Evolutionary conservation across 2,113 vertebrate genomes (phyloP), one percentile per base, ranked within the genome.

Genomic region (Cnemophilus loriae): DNA sequence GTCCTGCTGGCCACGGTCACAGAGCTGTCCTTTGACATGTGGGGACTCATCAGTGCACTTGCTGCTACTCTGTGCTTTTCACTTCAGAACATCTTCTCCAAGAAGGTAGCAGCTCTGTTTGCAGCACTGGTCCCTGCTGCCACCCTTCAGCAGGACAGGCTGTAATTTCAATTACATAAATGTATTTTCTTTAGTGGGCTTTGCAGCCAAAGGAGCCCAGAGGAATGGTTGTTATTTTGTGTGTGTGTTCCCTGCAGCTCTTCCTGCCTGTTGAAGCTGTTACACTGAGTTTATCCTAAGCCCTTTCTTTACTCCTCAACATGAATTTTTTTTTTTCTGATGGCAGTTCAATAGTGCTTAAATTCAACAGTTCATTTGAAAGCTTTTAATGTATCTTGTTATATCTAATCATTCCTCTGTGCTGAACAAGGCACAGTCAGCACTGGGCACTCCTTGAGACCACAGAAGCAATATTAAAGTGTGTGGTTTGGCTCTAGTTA

Each of bases 81-180:
- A 1, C 98, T 99, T 55, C 99, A 99, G 97, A 99, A 99, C 95
- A 99, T 99, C 95, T 99, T 99, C 98, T 99, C 99, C 8, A 99
- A 99, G 97, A 99, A 99, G 99, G 99, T 99, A 95, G 68, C 7
- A 1, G 14, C 42, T 49, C 13, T 42, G 2, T 7, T 59, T 10
- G 0, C 27, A 4, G 3, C 11, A 0, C 2, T 20, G 32, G 4
- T 52, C 71, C 6, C 67, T 13, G 35, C 6, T 11, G 18, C 12
- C n/a, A 12, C 9, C 44, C 80, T 46, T 27, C 17, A 63, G 74
- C 55, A 10, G 49, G 24, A 26, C 14, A 33, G 32, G 3, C 0
- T 26, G 47, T 7, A 1, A 39, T 85, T 85, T 32, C 57, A 13
- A 2, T 44, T 7, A 12, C 23, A 2, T 2, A 19, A n/a, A 8